Evolutionary conservation across 2,797 vertebrate genomes (phyloP).

Genomic region (Clarias platycephalus): DNA sequence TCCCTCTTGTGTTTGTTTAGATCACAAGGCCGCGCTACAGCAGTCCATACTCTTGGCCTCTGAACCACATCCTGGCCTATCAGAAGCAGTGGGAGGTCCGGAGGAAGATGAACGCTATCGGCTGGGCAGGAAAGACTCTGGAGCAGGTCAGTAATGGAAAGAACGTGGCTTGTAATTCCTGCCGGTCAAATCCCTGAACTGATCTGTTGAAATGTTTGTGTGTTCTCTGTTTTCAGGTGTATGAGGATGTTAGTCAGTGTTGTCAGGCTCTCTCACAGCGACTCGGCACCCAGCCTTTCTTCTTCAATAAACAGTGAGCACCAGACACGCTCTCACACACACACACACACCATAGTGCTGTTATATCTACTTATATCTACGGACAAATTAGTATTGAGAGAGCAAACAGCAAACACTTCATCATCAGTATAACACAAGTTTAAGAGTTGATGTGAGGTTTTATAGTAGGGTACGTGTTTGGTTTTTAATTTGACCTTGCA

Average conservation of each 20-base stretch:
- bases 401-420: neutral
- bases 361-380: neutral
- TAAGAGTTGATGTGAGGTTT: neutral
- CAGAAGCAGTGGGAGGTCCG: constrained; percentile 97
- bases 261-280: constrained; percentile 95
- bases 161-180: neutral
- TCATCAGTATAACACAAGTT: neutral
- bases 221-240: constrained; percentile 76
- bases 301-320: constrained; percentile 92
- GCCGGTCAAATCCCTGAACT: neutral
- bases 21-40: constrained; percentile 91
- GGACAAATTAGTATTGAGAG: neutral
- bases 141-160: constrained; percentile 80
- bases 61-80: constrained; percentile 88
- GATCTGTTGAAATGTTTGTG: neutral
- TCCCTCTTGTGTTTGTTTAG: constrained; percentile 63
- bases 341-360: neutral
- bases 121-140: constrained; percentile 89
- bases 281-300: constrained; percentile 90
- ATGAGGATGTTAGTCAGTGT: constrained; percentile 95
- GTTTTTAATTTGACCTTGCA: neutral
- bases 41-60: constrained; percentile 94
- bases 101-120: constrained; percentile 94
- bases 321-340: neutral
- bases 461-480: too few species aligned